Conservation (phyloP, 2,113 vertebrate genomes). For the Syrrhaptes paradoxus region DNA sequence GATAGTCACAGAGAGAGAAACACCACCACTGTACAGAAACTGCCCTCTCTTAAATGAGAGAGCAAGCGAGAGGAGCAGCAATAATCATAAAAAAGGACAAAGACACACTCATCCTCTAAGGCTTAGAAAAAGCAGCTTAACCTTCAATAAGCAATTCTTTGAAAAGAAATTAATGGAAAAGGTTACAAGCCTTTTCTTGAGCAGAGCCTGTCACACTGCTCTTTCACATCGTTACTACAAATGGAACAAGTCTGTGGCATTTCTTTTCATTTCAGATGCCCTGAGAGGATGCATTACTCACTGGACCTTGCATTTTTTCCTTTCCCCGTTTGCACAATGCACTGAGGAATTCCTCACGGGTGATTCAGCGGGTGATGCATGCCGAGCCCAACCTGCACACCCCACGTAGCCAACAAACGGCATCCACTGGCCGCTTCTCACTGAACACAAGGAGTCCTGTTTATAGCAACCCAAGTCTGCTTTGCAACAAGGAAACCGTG, state of each 20-base stretch:
- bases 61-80: not conserved
- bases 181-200: conserved; percentile 37
- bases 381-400: not conserved
- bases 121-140: conserved; percentile 58
- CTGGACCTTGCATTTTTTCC: conserved; percentile 23
- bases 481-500: not conserved
- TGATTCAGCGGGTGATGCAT: not conserved
- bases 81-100: conserved; percentile 27
- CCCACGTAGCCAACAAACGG: not conserved
- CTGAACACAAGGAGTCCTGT: not conserved
- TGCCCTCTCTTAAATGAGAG: not conserved
- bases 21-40: not conserved
- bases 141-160: conserved; percentile 55
- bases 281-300: conserved; percentile 45
- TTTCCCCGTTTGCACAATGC: not conserved
- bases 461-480: not conserved
- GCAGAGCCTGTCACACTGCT: not conserved
- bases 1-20: not conserved
- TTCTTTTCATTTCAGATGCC: conserved; percentile 55
- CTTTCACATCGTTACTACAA: conserved; percentile 28
- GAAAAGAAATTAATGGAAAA: conserved; percentile 65
- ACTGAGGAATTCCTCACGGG: conserved; percentile 23
- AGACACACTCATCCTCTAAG: conserved; percentile 14
- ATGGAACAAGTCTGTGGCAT: conserved; percentile 25
- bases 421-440: not conserved